A percentile compares a stretch with the other conserved stretches of the same genome.
phyloP scores from a whole-genome alignment of 2,797 vertebrate genomes.

The Hylomyscus alleni region DNA sequence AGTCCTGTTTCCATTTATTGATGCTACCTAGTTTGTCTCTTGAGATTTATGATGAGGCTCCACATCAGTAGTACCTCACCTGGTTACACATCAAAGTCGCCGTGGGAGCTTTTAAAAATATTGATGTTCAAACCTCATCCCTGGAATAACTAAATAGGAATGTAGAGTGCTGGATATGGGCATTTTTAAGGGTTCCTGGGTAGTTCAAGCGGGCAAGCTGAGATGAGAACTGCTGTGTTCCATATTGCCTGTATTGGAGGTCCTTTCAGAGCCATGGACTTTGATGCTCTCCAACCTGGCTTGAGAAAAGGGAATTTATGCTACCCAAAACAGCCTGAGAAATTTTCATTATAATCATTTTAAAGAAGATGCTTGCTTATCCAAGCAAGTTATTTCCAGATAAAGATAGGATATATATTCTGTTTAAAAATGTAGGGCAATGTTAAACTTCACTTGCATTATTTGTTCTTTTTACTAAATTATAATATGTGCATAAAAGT shows the following conservation, averaged over 20 bases:
- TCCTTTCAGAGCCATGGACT: constrained; percentile 54
- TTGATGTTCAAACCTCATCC: neutral
- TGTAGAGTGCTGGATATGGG: constrained; percentile 13
- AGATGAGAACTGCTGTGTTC: constrained; percentile 56
- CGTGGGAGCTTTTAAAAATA: constrained; percentile 14
- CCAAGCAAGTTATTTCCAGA: constrained; percentile 66
- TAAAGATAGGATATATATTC: constrained; percentile 59
- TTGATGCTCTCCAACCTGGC: constrained; percentile 10
- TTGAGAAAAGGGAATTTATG: constrained; percentile 62
- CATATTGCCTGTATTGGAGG: neutral
- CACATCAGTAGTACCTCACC: constrained; percentile 11
- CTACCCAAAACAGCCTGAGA: constrained; percentile 47
- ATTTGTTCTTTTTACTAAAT: constrained; percentile 59
- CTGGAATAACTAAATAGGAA: constrained; percentile 31
- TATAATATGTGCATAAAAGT: constrained; percentile 29
- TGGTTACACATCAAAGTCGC: neutral
- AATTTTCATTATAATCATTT: constrained; percentile 56
- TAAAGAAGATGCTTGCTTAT: constrained; percentile 65
- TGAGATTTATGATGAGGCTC: constrained; percentile 44
- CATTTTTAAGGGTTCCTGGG: constrained; percentile 51
- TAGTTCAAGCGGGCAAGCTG: neutral
- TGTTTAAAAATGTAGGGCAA: constrained; percentile 55
- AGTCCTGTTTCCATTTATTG: neutral
- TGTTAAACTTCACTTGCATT: constrained; percentile 33
- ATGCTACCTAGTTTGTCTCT: neutral